These are phyloP conservation scores for Cotesia chilonis DNA, from an alignment of 1,140 invertebrate species.

Conservation along the genomic window DNA sequence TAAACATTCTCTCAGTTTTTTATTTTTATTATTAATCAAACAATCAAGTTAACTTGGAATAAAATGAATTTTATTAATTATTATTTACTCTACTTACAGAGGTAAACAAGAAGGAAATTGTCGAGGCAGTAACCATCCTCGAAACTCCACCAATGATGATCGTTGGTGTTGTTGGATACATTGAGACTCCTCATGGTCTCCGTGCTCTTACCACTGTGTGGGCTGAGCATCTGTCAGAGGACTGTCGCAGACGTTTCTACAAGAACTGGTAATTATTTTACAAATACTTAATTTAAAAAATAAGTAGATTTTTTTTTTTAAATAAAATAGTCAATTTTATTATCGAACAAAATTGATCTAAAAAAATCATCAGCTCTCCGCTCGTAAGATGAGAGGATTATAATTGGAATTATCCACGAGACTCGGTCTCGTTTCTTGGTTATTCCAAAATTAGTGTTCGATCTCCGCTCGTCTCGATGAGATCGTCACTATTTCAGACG, in stretches of 20 bases:
- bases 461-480: slow-evolving; percentile 56
- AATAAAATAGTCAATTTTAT: too few relatives aligned
- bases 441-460: slow-evolving; percentile 47
- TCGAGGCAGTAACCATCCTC: slow-evolving; percentile 97
- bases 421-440: slow-evolving; percentile 34
- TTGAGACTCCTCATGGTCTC: slow-evolving; percentile 97
- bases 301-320: slow-evolving; percentile 1
- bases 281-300: background rate
- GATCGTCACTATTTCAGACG: slow-evolving; percentile 49
- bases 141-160: slow-evolving; percentile 98
- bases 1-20: too few relatives aligned
- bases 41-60: background rate
- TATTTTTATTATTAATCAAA: too few relatives aligned
- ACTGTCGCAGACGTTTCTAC: slow-evolving; percentile 97
- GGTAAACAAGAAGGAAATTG: slow-evolving; percentile 99
- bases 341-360: background rate
- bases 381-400: slow-evolving; percentile 53
- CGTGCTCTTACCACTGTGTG: slow-evolving; percentile 94
- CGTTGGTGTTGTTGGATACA: slow-evolving; percentile 98
- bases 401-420: slow-evolving; percentile 46
- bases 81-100: slow-evolving; percentile 69
- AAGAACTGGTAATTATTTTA: slow-evolving; percentile 94
- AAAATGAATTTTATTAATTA: slow-evolving; percentile 19
- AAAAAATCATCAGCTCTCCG: slow-evolving; percentile 51
- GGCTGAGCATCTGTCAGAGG: slow-evolving; percentile 98